phyloP scores from a whole-genome alignment of 2,888 invertebrate species.

The Branchipolynoe longqiensis region DNA sequence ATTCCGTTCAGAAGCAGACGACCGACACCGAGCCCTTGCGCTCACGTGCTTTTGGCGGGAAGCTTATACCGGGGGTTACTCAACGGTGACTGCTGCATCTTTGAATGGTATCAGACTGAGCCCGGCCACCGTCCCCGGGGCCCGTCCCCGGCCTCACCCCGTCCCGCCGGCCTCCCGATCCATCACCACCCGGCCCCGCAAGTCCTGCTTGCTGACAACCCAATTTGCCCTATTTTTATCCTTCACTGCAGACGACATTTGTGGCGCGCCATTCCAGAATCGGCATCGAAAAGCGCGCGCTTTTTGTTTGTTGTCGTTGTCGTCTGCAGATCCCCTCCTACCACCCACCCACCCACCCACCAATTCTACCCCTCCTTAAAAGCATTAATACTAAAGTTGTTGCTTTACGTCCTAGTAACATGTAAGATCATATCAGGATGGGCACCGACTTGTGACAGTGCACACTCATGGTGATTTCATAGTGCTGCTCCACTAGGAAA shows the following conservation, averaged over 20 bases:
- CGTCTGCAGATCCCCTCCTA: too few species aligned
- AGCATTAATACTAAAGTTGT: too few species aligned
- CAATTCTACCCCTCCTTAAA: too few species aligned
- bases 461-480: too few species aligned
- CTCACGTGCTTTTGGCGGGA: neutral
- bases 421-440: too few species aligned
- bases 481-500: too few species aligned
- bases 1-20: too few species aligned
- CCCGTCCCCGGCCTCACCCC: neutral
- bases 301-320: too few species aligned
- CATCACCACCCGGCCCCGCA: slow-evolving; percentile 13
- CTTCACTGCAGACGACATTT: slow-evolving; percentile 55
- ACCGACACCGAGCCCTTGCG: too few species aligned
- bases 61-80: slow-evolving; percentile 4
- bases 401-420: too few species aligned
- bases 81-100: slow-evolving; percentile 12
- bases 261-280: slow-evolving; percentile 12
- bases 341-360: too few species aligned
- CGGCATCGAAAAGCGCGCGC: slow-evolving; percentile 24
- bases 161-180: slow-evolving; percentile 4
- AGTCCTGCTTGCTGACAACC: slow-evolving; percentile 49
- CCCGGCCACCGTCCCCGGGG: slow-evolving; percentile 9
- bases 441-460: too few species aligned
- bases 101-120: slow-evolving; percentile 47
- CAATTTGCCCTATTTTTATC: slow-evolving; percentile 57